Conservation (phyloP, 2,888 invertebrate genomes). For the Drosophila setosimentum region DNA sequence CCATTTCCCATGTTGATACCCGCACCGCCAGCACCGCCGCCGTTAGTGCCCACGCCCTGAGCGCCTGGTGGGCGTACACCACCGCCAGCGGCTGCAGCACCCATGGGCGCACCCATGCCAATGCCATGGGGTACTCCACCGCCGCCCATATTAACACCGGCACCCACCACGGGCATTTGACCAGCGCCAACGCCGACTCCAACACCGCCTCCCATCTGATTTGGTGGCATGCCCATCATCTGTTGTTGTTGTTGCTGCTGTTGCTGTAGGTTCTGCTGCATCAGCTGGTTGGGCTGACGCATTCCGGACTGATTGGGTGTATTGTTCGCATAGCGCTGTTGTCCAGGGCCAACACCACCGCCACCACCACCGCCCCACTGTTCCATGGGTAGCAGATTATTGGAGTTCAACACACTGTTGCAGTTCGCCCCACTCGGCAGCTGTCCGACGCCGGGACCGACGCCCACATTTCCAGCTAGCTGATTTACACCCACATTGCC, state of each 20-base stretch:
- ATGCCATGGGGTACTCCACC: conserved; percentile 62
- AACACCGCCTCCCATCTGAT: conserved; percentile 77
- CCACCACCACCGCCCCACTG: conserved; percentile 86
- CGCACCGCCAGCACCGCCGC: conserved; percentile 60
- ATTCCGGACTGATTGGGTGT: conserved; percentile 70
- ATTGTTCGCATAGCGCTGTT: conserved; percentile 81
- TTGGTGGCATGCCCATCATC: conserved; percentile 84
- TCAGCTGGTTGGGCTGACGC: conserved; percentile 86
- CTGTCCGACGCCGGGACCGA: conserved; percentile 56
- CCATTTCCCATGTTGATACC: conserved; percentile 76
- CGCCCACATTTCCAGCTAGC: conserved; percentile 63
- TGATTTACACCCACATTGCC: conserved; percentile 61
- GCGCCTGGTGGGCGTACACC: conserved; percentile 84
- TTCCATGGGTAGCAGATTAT: conserved; percentile 86
- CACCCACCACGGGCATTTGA: conserved; percentile 69
- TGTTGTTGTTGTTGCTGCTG: conserved; percentile 81
- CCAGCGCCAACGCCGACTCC: conserved; percentile 40
- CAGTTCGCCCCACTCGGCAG: conserved; percentile 59
- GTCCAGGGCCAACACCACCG: conserved; percentile 69
- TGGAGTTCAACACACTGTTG: conserved; percentile 83
- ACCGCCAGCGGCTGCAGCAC: conserved; percentile 61
- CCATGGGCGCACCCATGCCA: conserved; percentile 73
- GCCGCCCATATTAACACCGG: conserved; percentile 74
- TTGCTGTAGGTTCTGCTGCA: conserved; percentile 85
- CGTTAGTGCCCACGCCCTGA: conserved; percentile 81